Conservation (phyloP, 2,797 vertebrate species). For the Margarornis squamiger region DNA sequence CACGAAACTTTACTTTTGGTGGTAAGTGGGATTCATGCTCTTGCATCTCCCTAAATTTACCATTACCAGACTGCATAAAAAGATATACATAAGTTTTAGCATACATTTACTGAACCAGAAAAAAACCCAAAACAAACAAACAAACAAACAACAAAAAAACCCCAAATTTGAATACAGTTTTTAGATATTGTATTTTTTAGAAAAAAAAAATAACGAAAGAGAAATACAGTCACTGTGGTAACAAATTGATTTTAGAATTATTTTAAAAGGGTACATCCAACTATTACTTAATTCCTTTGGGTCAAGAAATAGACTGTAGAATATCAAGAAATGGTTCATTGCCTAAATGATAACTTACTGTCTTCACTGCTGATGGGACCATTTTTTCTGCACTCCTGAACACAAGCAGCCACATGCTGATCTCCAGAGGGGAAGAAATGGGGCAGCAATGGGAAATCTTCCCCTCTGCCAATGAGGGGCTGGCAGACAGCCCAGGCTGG, state of each 20-base stretch:
- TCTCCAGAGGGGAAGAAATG: background rate
- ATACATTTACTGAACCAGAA: background rate
- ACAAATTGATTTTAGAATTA: background rate
- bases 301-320: background rate
- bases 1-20: constrained; percentile 80
- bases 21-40: constrained; percentile 59
- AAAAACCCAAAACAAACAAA: background rate
- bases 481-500: background rate
- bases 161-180: background rate
- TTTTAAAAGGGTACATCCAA: background rate
- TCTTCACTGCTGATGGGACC: background rate
- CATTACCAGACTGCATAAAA: constrained; percentile 67
- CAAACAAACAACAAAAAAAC: background rate
- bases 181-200: background rate
- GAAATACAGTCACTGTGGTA: background rate
- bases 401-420: background rate
- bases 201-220: background rate
- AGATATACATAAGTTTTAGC: background rate
- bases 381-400: background rate
- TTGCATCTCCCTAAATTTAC: constrained; percentile 15
- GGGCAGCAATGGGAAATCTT: background rate
- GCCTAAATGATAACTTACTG: background rate
- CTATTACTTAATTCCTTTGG: background rate
- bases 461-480: accelerated
- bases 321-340: background rate